A percentile compares a stretch with the other conserved stretches of the same genome.
These are phyloP conservation scores for Norana najaformis DNA, from an alignment of 2,888 invertebrate species.

Conservation along the genomic window DNA sequence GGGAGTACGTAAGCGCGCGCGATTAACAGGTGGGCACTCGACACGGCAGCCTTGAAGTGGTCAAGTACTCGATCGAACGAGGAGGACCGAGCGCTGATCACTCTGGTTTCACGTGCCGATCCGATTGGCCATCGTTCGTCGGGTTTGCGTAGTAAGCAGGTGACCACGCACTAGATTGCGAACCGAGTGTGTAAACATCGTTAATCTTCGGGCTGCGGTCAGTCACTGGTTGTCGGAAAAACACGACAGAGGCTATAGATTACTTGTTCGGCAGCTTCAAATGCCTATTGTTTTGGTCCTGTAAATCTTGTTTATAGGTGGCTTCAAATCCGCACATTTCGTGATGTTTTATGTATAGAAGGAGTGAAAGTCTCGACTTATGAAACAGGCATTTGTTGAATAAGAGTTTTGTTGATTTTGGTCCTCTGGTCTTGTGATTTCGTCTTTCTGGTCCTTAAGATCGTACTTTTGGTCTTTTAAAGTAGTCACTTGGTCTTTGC, in stretches of 20 bases:
- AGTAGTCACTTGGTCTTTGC: no score
- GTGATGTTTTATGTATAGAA: background rate
- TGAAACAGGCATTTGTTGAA: background rate
- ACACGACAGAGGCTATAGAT: background rate
- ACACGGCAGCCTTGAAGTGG: background rate
- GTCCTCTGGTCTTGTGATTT: background rate
- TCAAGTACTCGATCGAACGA: background rate
- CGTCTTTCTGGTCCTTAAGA: no score
- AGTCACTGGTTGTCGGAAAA: background rate
- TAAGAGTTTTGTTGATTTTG: background rate
- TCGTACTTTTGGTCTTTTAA: no score
- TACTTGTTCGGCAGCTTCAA: background rate
- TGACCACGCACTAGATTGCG: background rate
- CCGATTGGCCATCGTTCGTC: background rate
- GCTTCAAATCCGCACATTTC: background rate
- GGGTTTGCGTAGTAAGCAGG: background rate
- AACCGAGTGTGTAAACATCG: background rate
- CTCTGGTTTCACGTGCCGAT: background rate
- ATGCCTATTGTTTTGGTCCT: background rate
- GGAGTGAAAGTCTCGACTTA: background rate
- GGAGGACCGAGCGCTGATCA: background rate
- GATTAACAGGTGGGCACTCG: background rate
- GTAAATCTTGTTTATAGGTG: background rate
- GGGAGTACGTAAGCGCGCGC: conserved; percentile 1
- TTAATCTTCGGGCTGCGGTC: background rate